Evolutionary conservation across 1,140 invertebrate genomes (phyloP), one percentile per base, ranked within the genome.

Genomic region (Halesus radiatus): DNA sequence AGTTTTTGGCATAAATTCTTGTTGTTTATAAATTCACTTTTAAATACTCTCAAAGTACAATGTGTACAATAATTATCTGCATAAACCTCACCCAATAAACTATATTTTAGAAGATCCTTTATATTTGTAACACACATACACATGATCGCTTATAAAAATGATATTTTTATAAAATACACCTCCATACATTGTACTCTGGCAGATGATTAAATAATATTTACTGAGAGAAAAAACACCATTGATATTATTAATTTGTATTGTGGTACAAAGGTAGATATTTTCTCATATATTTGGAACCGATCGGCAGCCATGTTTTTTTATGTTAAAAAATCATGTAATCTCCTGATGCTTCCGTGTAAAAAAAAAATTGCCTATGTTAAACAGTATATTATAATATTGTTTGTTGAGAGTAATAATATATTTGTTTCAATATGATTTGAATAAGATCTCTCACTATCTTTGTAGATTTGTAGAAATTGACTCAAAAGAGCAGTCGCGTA

Each of bases 1-100:
- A 72, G 50, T 72, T 53, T 72, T 72, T 72, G 68, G 68, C 68
- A 20, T 72, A 20, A 66, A 18, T 68, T 26, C 26, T 72, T 72
- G 68, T 64, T 53, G 8, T 52, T 72, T 53, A 26, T 72, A 72
- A 72, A 72, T 72, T 72, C 50, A 53, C 54, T 72, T 52, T 22
- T 18, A 68, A 68, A 7, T 68, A 68, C 64, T 68, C 37, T 22
- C 18, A 45, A 72, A 72, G 26, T 72, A 72, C 50, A 52, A 72
- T 72, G 32, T 53, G 37, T 20, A 72, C 68, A 52, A 53, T 29
- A 23, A 23, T 10, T 16, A 66, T 22, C 32, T 60, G 56, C 7
- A 23, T 23, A 60, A 60, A 18, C 7, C 22, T 20, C 56, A 60
- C 62, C 29, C 62, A 16, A 66, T 66, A 66, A 29, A 26, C 62